Evolutionary conservation across 2,888 invertebrate species (phyloP), one percentile per base, ranked within the genome.

Genomic region (Phyllotreta striolata): DNA sequence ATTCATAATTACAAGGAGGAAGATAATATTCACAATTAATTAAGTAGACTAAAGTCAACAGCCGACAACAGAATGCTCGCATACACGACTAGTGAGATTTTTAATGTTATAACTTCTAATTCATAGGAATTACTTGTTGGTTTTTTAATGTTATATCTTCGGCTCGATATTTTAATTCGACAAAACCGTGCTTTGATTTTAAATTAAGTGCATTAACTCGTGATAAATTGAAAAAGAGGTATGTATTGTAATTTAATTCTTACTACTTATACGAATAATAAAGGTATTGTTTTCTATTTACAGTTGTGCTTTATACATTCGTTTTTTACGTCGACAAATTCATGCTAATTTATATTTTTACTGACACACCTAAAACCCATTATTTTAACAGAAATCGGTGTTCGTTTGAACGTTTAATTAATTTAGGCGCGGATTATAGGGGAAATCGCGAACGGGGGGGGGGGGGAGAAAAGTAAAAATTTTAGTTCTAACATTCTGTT

Each of bases 341-440:
- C 62, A 70, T 68, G 59, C 51, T 59, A 51, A 59, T 51, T 51
- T 49, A 24, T 24, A 24, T 24, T 24, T 24, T 12, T 64, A 57
- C 63, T 57, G 70, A 66, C 66, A 70, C 66, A 67, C 66, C 70
- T 72, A 68, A 70, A 67, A 71, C 64, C 54, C 24, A 57, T 64
- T 70, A 34, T 6, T 51, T 12, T 10, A 7, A 14, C 9, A 10
- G 35, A 35, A 51, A 37, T 51, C 8, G n/a, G 12, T 24, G 38
- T 13, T 47, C n/a, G 6, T 13, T 47, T 8, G 6, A 47, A 47
- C 14, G 8, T 14, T 8, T 6, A 47, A 47, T 47, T 14, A 47
- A 47, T 7, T 24, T 4, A 4, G 24, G 24, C 24, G 24, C 24
- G 24, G 24, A 24, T 24, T 24, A 24, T 24, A 24, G 4, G 24